These are phyloP conservation scores for Palaemon carinicauda DNA, from an alignment of 1,140 invertebrate genomes.

Conservation along the genomic window DNA sequence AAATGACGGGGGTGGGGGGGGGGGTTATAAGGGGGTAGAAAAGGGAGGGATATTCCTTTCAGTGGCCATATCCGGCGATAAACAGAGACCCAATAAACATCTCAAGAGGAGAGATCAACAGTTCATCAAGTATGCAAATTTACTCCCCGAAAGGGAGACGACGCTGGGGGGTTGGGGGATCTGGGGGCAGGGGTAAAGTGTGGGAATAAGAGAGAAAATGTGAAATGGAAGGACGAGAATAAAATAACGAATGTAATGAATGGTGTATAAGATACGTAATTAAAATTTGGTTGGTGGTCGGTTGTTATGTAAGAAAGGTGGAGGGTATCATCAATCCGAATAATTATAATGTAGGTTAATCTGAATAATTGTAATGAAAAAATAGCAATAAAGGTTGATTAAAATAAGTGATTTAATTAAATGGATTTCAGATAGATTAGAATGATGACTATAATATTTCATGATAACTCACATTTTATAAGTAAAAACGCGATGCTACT, in stretches of 20 bases:
- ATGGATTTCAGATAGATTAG: no score
- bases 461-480: no score
- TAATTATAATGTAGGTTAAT: no score
- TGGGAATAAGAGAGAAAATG: neutral
- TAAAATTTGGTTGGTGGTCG: no score
- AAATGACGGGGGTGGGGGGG: neutral
- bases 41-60: constrained; percentile 24
- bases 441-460: no score
- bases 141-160: neutral
- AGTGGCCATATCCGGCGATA: constrained; percentile 39
- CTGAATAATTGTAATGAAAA: no score
- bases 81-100: constrained; percentile 29
- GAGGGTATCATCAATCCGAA: neutral
- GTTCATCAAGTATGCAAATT: constrained; percentile 53
- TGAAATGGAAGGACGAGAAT: neutral
- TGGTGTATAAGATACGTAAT: neutral
- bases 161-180: neutral
- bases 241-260: no score
- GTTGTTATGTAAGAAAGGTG: neutral
- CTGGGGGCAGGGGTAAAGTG: neutral
- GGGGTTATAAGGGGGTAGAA: neutral
- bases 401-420: no score
- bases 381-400: no score
- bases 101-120: constrained; percentile 41
- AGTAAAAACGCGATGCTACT: no score